phyloP scores from a whole-genome alignment of 2,113 vertebrate genomes.

The Propithecus coquereli region DNA sequence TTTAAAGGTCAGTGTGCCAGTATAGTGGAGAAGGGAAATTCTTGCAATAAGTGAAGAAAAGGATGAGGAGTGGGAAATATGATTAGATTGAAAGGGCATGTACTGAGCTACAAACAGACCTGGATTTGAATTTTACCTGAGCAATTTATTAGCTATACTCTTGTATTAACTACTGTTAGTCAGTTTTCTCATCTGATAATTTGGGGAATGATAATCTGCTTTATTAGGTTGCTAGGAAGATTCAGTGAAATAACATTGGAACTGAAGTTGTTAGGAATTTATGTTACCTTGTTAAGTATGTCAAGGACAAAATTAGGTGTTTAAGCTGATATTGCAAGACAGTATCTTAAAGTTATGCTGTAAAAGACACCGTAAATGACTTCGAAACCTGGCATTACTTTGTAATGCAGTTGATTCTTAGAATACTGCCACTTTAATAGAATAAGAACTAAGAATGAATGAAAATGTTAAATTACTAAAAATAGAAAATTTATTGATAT shows the following conservation, averaged over 20 bases:
- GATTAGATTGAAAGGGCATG: neutral
- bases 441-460: neutral
- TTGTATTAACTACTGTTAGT: neutral
- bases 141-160: neutral
- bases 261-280: conserved; percentile 21
- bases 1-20: neutral
- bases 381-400: neutral
- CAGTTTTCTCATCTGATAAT: neutral
- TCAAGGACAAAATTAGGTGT: conserved; percentile 20
- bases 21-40: neutral
- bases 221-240: neutral
- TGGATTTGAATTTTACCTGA: conserved; percentile 13
- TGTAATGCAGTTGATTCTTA: neutral
- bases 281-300: conserved; percentile 6
- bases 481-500: neutral
- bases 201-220: neutral
- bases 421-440: neutral
- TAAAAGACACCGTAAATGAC: neutral
- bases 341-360: neutral
- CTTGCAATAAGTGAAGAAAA: neutral
- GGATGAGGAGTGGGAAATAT: neutral
- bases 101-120: neutral
- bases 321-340: neutral
- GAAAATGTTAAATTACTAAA: conserved; percentile 19
- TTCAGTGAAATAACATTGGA: neutral